A percentile compares a stretch with the other conserved stretches of the same genome.
These are phyloP conservation scores for Molothrus aeneus DNA, from an alignment of 2,797 vertebrate species.

Conservation along the genomic window DNA sequence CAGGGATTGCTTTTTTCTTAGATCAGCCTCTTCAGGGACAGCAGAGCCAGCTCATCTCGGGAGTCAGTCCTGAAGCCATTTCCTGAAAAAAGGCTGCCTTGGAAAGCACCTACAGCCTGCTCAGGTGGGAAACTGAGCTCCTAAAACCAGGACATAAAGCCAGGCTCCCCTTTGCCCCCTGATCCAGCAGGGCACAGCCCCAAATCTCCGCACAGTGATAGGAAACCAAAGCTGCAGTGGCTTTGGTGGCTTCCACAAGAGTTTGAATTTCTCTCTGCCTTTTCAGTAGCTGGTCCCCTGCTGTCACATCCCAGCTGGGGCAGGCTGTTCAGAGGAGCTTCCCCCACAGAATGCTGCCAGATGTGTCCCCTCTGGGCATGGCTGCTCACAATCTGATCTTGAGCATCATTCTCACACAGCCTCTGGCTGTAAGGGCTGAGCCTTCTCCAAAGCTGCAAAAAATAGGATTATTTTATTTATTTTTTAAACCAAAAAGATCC, in stretches of 20 bases:
- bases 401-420: neutral
- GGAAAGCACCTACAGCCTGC: neutral
- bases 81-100: neutral
- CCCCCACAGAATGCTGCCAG: neutral
- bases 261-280: neutral
- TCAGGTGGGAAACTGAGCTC: neutral
- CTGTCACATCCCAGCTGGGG: neutral
- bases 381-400: neutral
- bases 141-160: neutral
- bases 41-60: neutral
- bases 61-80: neutral
- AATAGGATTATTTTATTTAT: neutral
- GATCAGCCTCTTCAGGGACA: neutral
- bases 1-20: neutral
- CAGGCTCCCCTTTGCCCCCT: neutral
- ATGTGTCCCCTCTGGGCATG: neutral
- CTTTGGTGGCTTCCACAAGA: neutral
- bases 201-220: fast-evolving
- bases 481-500: neutral
- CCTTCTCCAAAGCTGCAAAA: neutral
- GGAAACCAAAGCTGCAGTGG: neutral
- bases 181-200: neutral
- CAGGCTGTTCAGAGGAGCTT: neutral
- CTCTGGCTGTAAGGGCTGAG: neutral
- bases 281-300: neutral